phyloP scores from a whole-genome alignment of 2,888 invertebrate genomes.

The Philopedon plagiatum region DNA sequence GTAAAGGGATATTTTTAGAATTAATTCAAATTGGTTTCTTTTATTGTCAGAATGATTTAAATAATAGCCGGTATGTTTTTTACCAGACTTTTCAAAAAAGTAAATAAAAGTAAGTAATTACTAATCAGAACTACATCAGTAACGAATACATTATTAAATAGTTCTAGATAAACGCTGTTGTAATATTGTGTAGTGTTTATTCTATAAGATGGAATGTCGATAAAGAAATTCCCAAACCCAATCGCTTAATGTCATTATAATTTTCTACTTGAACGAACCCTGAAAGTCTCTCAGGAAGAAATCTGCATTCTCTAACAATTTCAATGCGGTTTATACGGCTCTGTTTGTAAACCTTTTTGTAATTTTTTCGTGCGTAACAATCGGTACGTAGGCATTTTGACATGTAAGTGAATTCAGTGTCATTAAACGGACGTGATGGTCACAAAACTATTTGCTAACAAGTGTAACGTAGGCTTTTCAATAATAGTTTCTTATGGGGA shows the following conservation, averaged over 20 bases:
- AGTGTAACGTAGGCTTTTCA: conserved; percentile 49
- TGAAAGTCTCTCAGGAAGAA: conserved; percentile 50
- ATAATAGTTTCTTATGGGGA: conserved; percentile 40
- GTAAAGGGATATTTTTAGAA: conserved; percentile 19
- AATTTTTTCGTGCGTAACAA: conserved; percentile 55
- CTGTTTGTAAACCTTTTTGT: conserved; percentile 54
- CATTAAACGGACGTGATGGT: conserved; percentile 57
- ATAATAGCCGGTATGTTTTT: too few species aligned
- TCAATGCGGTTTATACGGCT: conserved; percentile 24
- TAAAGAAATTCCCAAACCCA: conserved; percentile 46
- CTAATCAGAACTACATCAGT: too few species aligned
- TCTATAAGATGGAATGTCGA: background rate
- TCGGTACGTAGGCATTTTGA: conserved; percentile 54
- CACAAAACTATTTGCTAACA: conserved; percentile 48
- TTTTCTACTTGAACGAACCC: conserved; percentile 62
- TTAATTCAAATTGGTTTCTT: background rate
- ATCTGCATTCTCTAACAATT: conserved; percentile 52
- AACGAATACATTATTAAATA: too few species aligned
- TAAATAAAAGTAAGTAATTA: too few species aligned
- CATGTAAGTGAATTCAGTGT: conserved; percentile 58
- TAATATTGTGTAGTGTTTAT: conserved; percentile 6
- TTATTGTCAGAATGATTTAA: too few species aligned
- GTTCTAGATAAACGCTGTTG: too few species aligned
- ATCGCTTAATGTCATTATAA: conserved; percentile 64
- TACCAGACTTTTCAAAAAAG: too few species aligned